Evolutionary conservation across 2,797 vertebrate genomes (phyloP).

Genomic region (Chelidonichthys spinosus): DNA sequence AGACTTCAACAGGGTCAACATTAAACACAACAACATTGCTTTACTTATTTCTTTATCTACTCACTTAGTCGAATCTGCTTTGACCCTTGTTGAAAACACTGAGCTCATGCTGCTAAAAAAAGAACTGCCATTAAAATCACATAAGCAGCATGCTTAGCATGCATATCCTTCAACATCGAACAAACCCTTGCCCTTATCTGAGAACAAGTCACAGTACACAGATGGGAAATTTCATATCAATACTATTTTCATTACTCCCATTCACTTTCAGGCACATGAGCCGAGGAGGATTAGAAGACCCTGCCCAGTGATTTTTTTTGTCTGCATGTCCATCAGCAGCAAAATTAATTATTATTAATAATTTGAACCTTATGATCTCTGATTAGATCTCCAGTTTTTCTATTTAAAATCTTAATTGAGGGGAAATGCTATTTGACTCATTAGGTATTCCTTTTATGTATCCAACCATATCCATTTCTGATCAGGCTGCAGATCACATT

Average conservation of each 20-base stretch:
- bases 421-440: neutral
- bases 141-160: neutral
- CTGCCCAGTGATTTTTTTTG: neutral
- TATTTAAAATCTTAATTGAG: neutral
- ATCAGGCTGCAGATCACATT: neutral
- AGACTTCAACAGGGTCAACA: neutral
- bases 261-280: neutral
- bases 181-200: neutral
- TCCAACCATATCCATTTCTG: neutral
- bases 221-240: neutral
- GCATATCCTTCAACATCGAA: neutral
- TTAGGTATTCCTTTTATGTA: neutral
- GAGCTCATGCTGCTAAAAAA: neutral
- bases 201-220: neutral
- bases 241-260: neutral
- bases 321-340: neutral
- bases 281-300: neutral
- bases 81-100: neutral
- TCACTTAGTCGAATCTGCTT: neutral
- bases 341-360: neutral
- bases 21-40: neutral
- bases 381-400: fast-evolving
- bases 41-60: neutral
- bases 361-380: neutral
- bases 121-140: neutral